These are phyloP conservation scores for Sialis lutaria DNA, from an alignment of 2,888 invertebrate species.

Conservation along the genomic window DNA sequence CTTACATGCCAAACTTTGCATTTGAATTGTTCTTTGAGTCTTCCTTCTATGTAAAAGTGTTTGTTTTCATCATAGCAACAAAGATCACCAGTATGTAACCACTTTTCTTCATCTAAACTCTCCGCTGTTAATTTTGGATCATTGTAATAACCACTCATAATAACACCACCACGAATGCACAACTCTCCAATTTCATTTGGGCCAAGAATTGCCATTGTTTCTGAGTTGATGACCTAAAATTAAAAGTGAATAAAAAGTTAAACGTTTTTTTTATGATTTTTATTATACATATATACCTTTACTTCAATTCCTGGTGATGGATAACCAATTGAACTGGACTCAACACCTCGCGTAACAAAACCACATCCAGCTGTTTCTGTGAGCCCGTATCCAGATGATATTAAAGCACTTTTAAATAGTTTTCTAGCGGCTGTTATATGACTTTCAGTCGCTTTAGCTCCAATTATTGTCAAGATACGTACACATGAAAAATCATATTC, in stretches of 20 bases:
- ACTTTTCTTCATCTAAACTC: slow-evolving; percentile 26
- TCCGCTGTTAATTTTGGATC: slow-evolving; percentile 26
- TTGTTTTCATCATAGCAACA: slow-evolving; percentile 30
- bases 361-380: background rate
- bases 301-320: background rate
- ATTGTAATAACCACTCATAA: slow-evolving; percentile 26
- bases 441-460: background rate
- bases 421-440: background rate
- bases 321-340: background rate
- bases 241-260: too few relatives aligned
- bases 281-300: too few relatives aligned
- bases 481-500: background rate
- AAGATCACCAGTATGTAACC: slow-evolving; percentile 33
- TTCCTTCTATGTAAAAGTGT: slow-evolving; percentile 29
- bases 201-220: background rate
- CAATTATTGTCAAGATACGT: background rate
- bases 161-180: background rate
- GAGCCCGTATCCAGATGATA: background rate
- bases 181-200: slow-evolving; percentile 1
- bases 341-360: background rate
- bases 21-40: slow-evolving; percentile 32
- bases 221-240: background rate
- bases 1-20: slow-evolving; percentile 30
- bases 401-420: background rate
- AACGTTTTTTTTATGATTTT: too few relatives aligned